Conservation (phyloP, 1,140 invertebrate genomes). For the Ceratina japonica region DNA sequence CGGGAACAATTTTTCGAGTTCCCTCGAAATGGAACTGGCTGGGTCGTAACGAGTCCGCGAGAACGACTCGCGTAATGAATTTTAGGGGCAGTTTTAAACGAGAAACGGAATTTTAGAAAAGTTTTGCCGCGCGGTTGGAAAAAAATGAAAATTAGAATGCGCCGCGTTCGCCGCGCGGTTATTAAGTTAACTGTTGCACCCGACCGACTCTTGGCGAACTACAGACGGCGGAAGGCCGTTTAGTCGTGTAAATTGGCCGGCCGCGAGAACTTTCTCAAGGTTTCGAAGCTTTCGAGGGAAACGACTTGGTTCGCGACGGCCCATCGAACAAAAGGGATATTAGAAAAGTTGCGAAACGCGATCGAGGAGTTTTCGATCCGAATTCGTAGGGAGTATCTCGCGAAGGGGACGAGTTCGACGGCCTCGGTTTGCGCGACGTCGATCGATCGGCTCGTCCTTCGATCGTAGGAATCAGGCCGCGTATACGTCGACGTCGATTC, state of each 20-base stretch:
- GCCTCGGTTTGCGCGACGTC: constrained; percentile 69
- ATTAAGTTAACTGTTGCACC: constrained; percentile 6
- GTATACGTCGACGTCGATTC: not conserved
- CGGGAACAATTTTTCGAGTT: no score
- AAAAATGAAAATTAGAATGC: not conserved
- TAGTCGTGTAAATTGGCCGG: constrained; percentile 18
- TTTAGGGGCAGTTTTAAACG: no score
- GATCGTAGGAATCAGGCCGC: constrained; percentile 6
- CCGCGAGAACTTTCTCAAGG: not conserved
- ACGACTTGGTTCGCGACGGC: not conserved
- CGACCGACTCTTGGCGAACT: not conserved
- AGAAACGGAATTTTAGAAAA: no score
- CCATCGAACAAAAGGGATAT: not conserved
- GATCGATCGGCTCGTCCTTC: constrained; percentile 61
- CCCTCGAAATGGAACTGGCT: no score
- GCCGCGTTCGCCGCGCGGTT: not conserved
- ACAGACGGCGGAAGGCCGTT: not conserved
- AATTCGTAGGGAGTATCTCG: constrained; percentile 9
- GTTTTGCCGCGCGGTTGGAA: not conserved
- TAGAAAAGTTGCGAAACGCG: not conserved
- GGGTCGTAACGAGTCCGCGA: no score
- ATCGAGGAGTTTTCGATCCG: not conserved
- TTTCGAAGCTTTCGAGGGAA: constrained; percentile 10
- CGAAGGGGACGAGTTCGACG: constrained; percentile 57
- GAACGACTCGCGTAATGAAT: no score